Evolutionary conservation across 2,888 invertebrate genomes (phyloP).

Genomic region (Apotomis turbidana): DNA sequence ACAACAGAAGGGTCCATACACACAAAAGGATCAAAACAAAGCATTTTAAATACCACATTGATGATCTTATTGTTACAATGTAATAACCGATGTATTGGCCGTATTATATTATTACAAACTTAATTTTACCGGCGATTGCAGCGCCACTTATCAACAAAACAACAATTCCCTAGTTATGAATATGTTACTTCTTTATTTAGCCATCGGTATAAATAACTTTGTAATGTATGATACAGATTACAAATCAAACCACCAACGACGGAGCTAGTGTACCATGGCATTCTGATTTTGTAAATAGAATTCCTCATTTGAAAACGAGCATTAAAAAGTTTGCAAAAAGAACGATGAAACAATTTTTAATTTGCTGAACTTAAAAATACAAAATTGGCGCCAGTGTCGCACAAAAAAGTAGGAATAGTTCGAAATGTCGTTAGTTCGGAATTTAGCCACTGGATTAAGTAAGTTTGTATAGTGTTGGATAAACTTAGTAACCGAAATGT

Average conservation of each 20-base stretch:
- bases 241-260: neutral
- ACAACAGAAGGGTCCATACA: conserved; percentile 11
- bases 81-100: conserved; percentile 6
- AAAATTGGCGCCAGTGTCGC: neutral
- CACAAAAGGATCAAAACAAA: conserved; percentile 26
- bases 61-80: conserved; percentile 23
- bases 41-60: conserved; percentile 17
- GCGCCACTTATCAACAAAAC: neutral
- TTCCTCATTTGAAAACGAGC: neutral
- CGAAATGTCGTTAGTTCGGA: neutral
- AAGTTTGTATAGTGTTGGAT: conserved; percentile 10
- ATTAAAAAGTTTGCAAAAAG: conserved; percentile 2
- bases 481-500: conserved; percentile 54
- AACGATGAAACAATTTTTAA: neutral
- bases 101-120: conserved; percentile 1
- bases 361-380: conserved; percentile 7
- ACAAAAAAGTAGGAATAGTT: neutral
- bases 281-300: neutral
- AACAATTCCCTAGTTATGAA: neutral
- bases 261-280: neutral
- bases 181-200: neutral
- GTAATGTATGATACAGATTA: neutral
- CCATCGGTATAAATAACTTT: neutral
- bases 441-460: neutral
- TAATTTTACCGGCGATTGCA: conserved; percentile 1